Base-by-base conservation (phyloP, 2,113 vertebrate genomes). In the Clarias batrachus region DNA sequence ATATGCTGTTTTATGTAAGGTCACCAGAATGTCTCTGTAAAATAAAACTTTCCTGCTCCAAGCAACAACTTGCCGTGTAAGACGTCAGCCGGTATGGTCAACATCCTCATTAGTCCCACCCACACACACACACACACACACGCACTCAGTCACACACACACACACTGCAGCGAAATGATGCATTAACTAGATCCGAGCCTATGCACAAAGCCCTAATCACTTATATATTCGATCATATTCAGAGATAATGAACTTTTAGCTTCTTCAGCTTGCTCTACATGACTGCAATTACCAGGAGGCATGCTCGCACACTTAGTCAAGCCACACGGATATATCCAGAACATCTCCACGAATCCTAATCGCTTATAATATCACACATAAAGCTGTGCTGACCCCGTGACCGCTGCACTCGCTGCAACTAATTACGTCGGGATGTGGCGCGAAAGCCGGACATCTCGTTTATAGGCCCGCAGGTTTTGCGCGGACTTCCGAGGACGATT, bases 221-320 rank as follows among this genome's bases (percentile, higher is more conserved):
- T 63, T 59, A 60, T 60, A 80, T 80, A 80, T 60, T 60, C 19
- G 70, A 77, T 85, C 60, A 77, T 83, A 71, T 62, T 84, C 68
- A 54, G 68, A 80, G 65, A 25, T 70, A 81, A 57, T 84, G 86
- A 88, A 89, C 89, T 88, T 89, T 86, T 30, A 48, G 76, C 59
- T 79, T 66, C 74, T 87, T 82, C 59, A 27, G 70, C 56, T 17
- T 86, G 89, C 78, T 87, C 70, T 74, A 59, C 21, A 83, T 87
- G 82, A 59, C 83, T 30, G 78, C 81, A 89, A 87, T 77, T 57
- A 82, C 83, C 84, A 63, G 19, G 60, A 71, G 19, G 77, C 86
- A 66, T 41, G 73, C 89, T 68, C 82, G 60, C 84, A 73, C 78
- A 60, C 66, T 48, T 73, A 60, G 56, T 62, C 66, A 79, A 17